Conservation (phyloP, 35 echinoderm and acorn worm species). For the Hemicentrotus pulcherrimus region DNA sequence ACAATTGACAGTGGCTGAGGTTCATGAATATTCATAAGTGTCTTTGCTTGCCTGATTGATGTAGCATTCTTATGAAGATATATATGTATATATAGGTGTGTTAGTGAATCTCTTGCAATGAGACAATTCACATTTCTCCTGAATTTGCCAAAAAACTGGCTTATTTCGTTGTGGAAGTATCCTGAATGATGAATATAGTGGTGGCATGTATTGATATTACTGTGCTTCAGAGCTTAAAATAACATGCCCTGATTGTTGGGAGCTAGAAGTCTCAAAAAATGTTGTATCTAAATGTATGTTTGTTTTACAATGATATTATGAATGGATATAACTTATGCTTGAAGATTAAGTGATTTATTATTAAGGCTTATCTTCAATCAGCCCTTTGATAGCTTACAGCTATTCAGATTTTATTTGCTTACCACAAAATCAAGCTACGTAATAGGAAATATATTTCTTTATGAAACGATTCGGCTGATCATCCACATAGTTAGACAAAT, state of each 20-base stretch:
- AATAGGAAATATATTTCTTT: not conserved
- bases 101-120: not conserved
- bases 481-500: not conserved
- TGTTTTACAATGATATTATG: not conserved
- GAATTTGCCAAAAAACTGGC: not conserved
- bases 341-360: not conserved
- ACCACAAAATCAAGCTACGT: not conserved
- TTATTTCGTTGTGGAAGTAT: not conserved
- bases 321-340: not conserved
- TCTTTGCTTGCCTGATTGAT: not conserved
- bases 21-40: conserved; percentile 3
- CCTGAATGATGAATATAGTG: not conserved
- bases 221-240: not conserved
- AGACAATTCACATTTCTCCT: not conserved
- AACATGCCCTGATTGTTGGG: not conserved
- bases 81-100: not conserved
- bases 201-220: not conserved
- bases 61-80: not conserved
- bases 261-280: not conserved
- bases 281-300: not conserved
- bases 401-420: not conserved
- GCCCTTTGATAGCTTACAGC: not conserved
- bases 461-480: not conserved
- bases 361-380: not conserved
- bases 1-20: not conserved